These are phyloP conservation scores for Chlorops oryzae DNA, from an alignment of 1,140 invertebrate species.

Conservation along the genomic window DNA sequence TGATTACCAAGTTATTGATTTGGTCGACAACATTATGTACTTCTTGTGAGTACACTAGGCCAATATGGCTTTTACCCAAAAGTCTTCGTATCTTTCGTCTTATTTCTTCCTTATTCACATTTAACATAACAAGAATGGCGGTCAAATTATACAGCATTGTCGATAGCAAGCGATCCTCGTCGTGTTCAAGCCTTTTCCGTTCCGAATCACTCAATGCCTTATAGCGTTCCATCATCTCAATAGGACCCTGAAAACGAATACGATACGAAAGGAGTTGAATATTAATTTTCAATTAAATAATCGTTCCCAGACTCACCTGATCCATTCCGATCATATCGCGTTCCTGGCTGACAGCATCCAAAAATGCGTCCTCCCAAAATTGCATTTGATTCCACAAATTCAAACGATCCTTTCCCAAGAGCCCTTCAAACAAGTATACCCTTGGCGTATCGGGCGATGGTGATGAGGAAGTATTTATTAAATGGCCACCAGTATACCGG, in stretches of 20 bases:
- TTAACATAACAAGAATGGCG: conserved; percentile 93
- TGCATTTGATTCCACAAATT: conserved; percentile 99
- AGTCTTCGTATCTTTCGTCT: conserved; percentile 88
- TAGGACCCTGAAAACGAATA: conserved; percentile 72
- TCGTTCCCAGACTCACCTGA: conserved; percentile 59
- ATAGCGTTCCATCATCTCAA: conserved; percentile 99
- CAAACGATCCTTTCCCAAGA: conserved; percentile 62
- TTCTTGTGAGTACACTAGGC: conserved; percentile 93
- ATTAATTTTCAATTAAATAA: background rate
- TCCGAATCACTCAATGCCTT: conserved; percentile 90
- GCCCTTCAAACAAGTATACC: conserved; percentile 88
- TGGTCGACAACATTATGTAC: conserved; percentile 95
- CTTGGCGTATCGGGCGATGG: conserved; percentile 79
- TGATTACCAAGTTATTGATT: conserved; percentile 88
- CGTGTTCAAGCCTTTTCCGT: conserved; percentile 91
- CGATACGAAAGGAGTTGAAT: background rate
- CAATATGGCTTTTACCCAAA: conserved; percentile 97
- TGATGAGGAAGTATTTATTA: conserved; percentile 75
- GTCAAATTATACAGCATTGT: conserved; percentile 95
- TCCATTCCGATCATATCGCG: conserved; percentile 99
- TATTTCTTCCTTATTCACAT: conserved; percentile 78
- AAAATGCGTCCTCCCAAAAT: conserved; percentile 99
- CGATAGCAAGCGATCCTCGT: conserved; percentile 93
- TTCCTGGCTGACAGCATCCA: conserved; percentile 98
- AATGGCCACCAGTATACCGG: conserved; percentile 79